These are phyloP conservation scores for Ephydatia muelleri DNA, from an alignment of 37 sponge, comb jelly and placozoan species.

Conservation along the genomic window DNA sequence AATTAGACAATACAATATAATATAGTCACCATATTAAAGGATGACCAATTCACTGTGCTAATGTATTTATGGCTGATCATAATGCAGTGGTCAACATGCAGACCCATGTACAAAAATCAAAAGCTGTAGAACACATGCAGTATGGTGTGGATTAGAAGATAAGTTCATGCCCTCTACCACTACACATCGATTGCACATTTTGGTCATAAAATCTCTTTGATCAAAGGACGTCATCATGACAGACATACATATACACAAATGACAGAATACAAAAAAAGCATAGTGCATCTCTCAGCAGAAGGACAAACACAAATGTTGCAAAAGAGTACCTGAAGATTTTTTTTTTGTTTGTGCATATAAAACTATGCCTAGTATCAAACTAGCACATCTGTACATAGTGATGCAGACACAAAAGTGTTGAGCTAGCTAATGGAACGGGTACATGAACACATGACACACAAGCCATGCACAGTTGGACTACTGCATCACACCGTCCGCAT, in stretches of 20 bases:
- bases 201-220: neutral
- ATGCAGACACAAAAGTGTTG: neutral
- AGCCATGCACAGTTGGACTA: neutral
- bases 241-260: neutral
- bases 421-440: neutral
- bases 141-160: neutral
- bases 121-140: neutral
- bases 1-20: neutral
- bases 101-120: neutral
- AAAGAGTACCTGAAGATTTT: neutral
- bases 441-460: neutral
- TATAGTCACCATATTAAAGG: neutral
- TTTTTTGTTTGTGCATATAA: neutral
- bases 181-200: neutral
- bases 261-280: neutral
- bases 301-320: neutral
- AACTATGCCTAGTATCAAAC: constrained; percentile 1
- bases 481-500: neutral
- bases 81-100: too few relatives aligned
- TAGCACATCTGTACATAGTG: neutral
- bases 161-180: too few relatives aligned
- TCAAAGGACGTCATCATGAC: neutral
- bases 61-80: neutral
- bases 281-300: neutral
- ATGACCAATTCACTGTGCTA: neutral